phyloP scores from a whole-genome alignment of 2,797 vertebrate species.

The Sebastiscus tertius region DNA sequence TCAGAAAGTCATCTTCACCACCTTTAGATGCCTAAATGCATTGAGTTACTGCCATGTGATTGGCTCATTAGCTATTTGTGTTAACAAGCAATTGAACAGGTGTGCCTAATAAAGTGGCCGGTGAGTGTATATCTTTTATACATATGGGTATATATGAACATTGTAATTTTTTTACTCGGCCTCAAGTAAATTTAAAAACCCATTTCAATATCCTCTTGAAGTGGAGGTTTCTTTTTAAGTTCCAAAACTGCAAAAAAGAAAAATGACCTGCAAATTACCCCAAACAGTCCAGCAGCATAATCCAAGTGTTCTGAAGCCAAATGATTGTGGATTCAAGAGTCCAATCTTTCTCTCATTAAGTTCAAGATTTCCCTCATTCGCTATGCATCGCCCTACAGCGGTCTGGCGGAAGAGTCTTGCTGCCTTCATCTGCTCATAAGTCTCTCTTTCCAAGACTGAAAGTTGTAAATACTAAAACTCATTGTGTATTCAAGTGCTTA shows the following conservation, averaged over 20 bases:
- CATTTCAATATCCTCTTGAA: background rate
- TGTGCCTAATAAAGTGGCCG: too few relatives aligned
- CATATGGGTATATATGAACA: background rate
- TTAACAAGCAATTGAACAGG: too few relatives aligned
- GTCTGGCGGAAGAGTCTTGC: background rate
- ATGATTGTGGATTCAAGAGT: slow-evolving; percentile 36
- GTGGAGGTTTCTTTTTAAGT: background rate
- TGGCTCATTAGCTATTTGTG: too few relatives aligned
- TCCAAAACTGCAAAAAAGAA: background rate
- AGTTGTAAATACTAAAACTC: slow-evolving; percentile 14
- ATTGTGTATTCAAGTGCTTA: slow-evolving; percentile 23
- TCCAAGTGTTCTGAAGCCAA: slow-evolving; percentile 40
- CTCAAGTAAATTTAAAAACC: background rate
- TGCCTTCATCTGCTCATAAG: slow-evolving; percentile 31
- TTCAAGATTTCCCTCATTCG: slow-evolving; percentile 18
- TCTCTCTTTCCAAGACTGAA: slow-evolving; percentile 20
- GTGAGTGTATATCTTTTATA: too few relatives aligned
- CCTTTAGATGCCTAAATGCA: too few relatives aligned
- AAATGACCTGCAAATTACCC: background rate
- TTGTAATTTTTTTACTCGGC: background rate
- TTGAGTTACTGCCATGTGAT: too few relatives aligned
- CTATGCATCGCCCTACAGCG: slow-evolving; percentile 23
- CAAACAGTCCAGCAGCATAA: slow-evolving; percentile 1
- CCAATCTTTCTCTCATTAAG: slow-evolving; percentile 52
- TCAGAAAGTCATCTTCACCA: too few relatives aligned